Percentiles rank a stretch among this genome's conserved stretches.
Evolutionary conservation across 2,888 invertebrate genomes (phyloP).

Genomic region (Pemphredon lugubris): DNA sequence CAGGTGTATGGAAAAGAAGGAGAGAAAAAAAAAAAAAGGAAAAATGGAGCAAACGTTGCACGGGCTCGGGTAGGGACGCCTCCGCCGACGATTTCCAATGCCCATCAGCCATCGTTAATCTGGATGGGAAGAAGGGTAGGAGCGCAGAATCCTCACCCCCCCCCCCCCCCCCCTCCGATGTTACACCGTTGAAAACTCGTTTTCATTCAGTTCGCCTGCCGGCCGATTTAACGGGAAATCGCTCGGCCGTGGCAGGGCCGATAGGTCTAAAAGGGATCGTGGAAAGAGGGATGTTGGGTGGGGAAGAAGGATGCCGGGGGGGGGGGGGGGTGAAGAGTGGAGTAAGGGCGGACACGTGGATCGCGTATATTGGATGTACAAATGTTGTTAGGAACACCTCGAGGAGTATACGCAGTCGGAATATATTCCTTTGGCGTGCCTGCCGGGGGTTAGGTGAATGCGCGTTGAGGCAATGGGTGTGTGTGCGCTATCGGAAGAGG

Average conservation of each 20-base stretch:
- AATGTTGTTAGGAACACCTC: conserved; percentile 36
- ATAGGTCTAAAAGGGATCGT: conserved; percentile 43
- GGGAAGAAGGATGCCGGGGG: background rate
- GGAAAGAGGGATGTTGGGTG: conserved; percentile 10
- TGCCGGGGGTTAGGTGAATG: too few relatives aligned
- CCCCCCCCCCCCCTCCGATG: too few relatives aligned
- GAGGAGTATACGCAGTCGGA: conserved; percentile 9
- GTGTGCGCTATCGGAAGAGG: too few relatives aligned
- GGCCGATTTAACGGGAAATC: conserved; percentile 61
- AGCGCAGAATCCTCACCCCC: conserved; percentile 28
- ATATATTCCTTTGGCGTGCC: conserved; percentile 16
- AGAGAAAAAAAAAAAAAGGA: too few relatives aligned
- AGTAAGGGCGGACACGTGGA: conserved; percentile 37
- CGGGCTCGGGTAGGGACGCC: conserved; percentile 10
- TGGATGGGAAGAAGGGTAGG: conserved; percentile 16
- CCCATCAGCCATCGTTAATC: conserved; percentile 43
- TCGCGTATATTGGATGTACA: conserved; percentile 12
- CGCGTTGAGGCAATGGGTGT: too few relatives aligned
- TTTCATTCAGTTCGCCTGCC: conserved; percentile 56
- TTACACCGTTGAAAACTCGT: conserved; percentile 50
- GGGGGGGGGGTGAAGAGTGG: background rate
- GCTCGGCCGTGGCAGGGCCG: conserved; percentile 50
- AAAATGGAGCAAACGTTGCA: conserved; percentile 5
- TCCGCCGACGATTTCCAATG: too few relatives aligned
- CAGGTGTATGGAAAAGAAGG: conserved; percentile 3